phyloP scores from a whole-genome alignment of 2,797 vertebrate genomes.

The Mormyrus hasselquistii region DNA sequence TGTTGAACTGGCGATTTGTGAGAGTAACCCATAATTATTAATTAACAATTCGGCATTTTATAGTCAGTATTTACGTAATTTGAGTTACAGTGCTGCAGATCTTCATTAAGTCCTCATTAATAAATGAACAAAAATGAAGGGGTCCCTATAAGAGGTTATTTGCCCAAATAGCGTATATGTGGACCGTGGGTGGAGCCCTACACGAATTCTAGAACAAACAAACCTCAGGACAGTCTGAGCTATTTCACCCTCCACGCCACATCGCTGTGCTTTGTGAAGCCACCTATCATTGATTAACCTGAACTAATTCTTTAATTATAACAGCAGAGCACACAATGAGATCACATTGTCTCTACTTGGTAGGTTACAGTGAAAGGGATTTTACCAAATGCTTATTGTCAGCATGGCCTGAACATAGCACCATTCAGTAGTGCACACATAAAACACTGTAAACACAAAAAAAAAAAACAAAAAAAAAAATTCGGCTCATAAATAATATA shows the following conservation, averaged over 20 bases:
- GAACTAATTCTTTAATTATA: background rate
- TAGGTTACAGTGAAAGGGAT: slow-evolving; percentile 18
- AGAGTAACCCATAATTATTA: background rate
- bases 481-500: slow-evolving; percentile 11
- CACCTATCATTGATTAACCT: background rate
- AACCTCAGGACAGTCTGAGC: background rate
- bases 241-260: background rate
- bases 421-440: background rate
- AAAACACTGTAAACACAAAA: background rate
- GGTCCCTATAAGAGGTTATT: background rate
- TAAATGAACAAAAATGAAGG: background rate
- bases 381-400: slow-evolving; percentile 37
- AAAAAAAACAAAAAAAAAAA: no score
- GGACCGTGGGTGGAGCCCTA: background rate
- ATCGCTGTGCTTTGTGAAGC: background rate
- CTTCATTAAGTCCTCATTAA: background rate
- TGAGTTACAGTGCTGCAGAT: background rate
- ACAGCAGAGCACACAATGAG: background rate
- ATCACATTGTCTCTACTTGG: background rate
- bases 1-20: background rate
- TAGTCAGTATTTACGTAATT: background rate
- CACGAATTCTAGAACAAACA: background rate
- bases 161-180: background rate
- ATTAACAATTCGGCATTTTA: background rate
- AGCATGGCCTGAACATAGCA: slow-evolving; percentile 23